Conservation (phyloP, 2,113 vertebrate genomes). For the Spea bombifrons region DNA sequence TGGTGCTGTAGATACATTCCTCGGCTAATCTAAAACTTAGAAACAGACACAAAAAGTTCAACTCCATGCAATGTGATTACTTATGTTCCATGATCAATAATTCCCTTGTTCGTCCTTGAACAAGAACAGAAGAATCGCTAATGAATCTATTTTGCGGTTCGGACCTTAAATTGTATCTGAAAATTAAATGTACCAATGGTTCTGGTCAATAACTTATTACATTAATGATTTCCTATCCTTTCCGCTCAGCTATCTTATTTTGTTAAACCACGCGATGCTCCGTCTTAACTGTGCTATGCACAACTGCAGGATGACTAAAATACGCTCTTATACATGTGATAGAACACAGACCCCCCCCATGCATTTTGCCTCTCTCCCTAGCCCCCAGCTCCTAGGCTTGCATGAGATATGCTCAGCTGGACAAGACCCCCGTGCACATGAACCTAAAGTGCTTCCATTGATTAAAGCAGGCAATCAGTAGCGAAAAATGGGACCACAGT, state of each 20-base stretch:
- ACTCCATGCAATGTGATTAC: neutral
- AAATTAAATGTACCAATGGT: slow-evolving; percentile 13
- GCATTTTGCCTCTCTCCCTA: no score
- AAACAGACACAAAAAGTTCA: neutral
- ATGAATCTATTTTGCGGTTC: slow-evolving; percentile 13
- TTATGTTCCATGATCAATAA: slow-evolving; percentile 2
- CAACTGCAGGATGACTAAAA: slow-evolving; percentile 22
- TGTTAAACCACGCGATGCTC: slow-evolving; percentile 6
- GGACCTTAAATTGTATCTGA: neutral
- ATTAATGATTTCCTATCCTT: neutral
- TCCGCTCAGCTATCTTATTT: neutral
- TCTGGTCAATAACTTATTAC: neutral
- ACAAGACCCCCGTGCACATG: no score
- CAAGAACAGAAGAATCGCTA: neutral
- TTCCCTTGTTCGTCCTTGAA: neutral
- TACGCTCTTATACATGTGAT: no score
- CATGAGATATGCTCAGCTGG: no score
- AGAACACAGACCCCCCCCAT: no score
- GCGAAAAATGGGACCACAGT: no score
- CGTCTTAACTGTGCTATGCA: neutral
- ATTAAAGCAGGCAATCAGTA: no score
- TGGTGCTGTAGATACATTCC: no score
- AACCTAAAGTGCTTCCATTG: no score
- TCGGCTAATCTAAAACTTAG: neutral
- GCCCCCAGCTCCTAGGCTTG: no score